Conservation (phyloP, 2,113 vertebrate genomes). For the Pitta sordida region DNA sequence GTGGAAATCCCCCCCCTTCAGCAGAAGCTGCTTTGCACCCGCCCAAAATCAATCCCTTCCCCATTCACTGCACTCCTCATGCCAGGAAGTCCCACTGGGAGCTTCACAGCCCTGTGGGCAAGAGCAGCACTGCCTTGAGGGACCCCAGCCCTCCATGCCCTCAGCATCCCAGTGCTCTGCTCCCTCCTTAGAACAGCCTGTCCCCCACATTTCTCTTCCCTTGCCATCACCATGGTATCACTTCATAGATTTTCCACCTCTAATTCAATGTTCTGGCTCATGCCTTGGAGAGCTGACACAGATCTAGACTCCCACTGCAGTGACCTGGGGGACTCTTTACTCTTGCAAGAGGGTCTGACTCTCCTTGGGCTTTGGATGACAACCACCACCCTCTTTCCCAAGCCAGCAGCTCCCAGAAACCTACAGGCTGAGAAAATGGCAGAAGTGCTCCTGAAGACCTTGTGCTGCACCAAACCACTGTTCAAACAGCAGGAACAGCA, state of each 20-base stretch:
- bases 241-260: not conserved
- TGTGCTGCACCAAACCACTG: not conserved
- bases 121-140: fast-evolving
- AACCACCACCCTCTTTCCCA: not conserved
- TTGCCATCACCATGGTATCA: not conserved
- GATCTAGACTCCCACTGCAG: not conserved
- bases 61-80: not conserved
- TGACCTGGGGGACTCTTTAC: not conserved
- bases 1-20: not conserved
- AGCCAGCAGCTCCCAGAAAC: not conserved
- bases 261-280: not conserved
- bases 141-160: not conserved
- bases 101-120: not conserved
- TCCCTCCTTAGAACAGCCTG: not conserved
- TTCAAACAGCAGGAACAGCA: not conserved
- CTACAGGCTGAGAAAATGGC: not conserved
- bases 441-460: not conserved
- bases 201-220: not conserved
- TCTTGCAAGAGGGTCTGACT: not conserved
- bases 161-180: not conserved
- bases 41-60: not conserved
- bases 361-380: not conserved
- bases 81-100: not conserved
- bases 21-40: not conserved
- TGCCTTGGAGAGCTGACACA: not conserved